Percentiles rank a stretch among this genome's conserved stretches.
These are phyloP conservation scores for Mobula birostris DNA, from an alignment of 2,113 vertebrate genomes.

Conservation along the genomic window DNA sequence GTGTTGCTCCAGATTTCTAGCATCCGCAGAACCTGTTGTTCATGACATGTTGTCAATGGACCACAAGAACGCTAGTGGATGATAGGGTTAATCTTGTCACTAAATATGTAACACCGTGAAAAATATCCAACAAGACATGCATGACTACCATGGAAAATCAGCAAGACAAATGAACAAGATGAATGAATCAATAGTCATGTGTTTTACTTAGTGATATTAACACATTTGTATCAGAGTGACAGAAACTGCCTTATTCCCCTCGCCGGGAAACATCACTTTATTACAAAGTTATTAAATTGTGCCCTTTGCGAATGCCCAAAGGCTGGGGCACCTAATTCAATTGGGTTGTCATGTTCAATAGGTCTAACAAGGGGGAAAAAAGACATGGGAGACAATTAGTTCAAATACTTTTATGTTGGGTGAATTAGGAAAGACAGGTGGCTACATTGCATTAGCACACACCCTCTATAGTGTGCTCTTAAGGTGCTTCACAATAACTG, in stretches of 20 bases:
- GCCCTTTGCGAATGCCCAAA: background rate
- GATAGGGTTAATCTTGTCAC: background rate
- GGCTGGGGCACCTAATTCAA: slow-evolving; percentile 25
- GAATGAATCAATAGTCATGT: background rate
- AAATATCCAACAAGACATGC: background rate
- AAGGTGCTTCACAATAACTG: background rate
- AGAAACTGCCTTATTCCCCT: background rate
- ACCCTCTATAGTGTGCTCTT: too few relatives aligned
- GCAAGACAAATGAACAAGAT: background rate
- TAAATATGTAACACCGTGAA: background rate
- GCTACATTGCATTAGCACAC: background rate
- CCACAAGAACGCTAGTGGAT: too few relatives aligned
- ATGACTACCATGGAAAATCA: background rate
- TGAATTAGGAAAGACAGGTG: background rate
- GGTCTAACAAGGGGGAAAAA: slow-evolving; percentile 8
- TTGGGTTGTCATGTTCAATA: slow-evolving; percentile 27
- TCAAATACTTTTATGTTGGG: slow-evolving; percentile 16
- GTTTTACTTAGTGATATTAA: background rate
- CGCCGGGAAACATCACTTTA: slow-evolving; percentile 5
- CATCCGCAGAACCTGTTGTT: too few relatives aligned
- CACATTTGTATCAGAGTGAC: background rate
- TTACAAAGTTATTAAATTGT: slow-evolving; percentile 29
- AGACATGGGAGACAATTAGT: slow-evolving; percentile 24
- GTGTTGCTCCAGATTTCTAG: too few relatives aligned
- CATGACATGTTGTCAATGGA: too few relatives aligned